Evolutionary conservation across 2,797 vertebrate genomes (phyloP).

Genomic region (Aphelocoma californica): DNA sequence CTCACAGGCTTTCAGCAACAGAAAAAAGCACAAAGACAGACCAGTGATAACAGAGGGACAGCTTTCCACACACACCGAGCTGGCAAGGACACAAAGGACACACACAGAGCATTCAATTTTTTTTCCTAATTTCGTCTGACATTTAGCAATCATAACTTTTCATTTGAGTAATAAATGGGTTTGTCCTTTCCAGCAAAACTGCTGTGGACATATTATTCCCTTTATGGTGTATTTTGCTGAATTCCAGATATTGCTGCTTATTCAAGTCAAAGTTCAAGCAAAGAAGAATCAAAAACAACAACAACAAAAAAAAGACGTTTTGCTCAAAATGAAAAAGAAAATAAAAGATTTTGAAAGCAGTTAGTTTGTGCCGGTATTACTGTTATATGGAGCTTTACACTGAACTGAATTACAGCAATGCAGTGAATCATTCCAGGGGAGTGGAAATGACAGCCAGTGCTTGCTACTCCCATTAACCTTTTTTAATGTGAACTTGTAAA

Average conservation of each 20-base stretch:
- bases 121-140: slow-evolving; percentile 36
- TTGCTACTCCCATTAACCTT: slow-evolving; percentile 47
- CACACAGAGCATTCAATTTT: background rate
- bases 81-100: slow-evolving; percentile 39
- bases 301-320: background rate
- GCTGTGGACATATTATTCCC: slow-evolving; percentile 29
- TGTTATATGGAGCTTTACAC: background rate
- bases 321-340: background rate
- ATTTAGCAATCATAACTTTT: slow-evolving; percentile 53
- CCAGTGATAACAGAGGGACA: background rate
- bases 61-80: background rate
- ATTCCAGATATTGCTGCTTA: slow-evolving; percentile 66
- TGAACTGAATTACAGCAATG: background rate
- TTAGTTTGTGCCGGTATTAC: background rate
- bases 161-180: slow-evolving; percentile 41
- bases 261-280: slow-evolving; percentile 50
- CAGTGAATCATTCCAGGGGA: background rate
- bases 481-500: slow-evolving; percentile 35
- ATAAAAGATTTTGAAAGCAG: background rate
- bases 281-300: background rate
- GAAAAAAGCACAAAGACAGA: background rate
- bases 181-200: slow-evolving; percentile 53
- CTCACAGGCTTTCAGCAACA: background rate
- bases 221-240: slow-evolving; percentile 46
- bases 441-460: slow-evolving; percentile 18